These are phyloP conservation scores for Oophaga sylvatica DNA, from an alignment of 2,797 vertebrate genomes.

Conservation along the genomic window DNA sequence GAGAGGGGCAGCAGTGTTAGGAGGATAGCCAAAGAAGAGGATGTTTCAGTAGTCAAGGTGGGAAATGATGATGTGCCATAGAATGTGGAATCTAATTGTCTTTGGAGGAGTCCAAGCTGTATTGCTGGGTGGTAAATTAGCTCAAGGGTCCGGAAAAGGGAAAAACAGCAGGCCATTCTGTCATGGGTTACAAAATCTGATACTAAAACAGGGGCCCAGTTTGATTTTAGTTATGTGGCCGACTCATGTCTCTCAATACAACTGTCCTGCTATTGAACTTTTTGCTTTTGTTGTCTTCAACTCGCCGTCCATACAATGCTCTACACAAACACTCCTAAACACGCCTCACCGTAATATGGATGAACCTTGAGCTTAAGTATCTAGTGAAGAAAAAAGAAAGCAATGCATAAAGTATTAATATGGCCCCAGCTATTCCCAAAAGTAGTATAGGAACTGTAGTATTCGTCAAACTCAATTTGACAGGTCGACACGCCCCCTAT, in stretches of 20 bases:
- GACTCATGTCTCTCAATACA: background rate
- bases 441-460: too few relatives aligned
- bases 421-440: background rate
- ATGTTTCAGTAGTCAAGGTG: too few relatives aligned
- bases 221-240: background rate
- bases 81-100: background rate
- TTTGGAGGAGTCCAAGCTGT: background rate
- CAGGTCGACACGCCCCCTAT: too few relatives aligned
- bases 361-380: background rate
- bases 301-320: background rate
- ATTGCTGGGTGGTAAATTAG: background rate
- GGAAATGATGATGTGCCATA: too few relatives aligned
- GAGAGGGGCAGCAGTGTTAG: too few relatives aligned
- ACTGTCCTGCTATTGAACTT: background rate
- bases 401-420: background rate
- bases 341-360: background rate
- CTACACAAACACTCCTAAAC: background rate
- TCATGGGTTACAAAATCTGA: background rate
- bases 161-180: background rate
- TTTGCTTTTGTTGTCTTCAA: background rate
- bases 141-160: background rate
- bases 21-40: too few relatives aligned
- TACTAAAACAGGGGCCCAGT: background rate
- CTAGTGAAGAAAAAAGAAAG: conserved; percentile 7
- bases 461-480: too few relatives aligned